Base-by-base conservation (phyloP, 2,888 invertebrate species). In the Odontocolon sp. region DNA sequence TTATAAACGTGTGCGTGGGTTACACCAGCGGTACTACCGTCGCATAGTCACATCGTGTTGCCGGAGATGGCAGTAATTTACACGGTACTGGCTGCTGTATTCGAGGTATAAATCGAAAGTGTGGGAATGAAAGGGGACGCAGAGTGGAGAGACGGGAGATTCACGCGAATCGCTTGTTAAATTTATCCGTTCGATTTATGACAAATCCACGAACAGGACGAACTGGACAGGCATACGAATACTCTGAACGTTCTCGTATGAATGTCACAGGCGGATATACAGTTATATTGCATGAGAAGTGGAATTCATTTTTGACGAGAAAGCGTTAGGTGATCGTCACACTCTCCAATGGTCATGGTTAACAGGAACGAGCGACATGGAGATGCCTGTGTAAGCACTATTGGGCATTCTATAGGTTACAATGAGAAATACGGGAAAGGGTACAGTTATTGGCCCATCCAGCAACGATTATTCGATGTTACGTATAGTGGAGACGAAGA, bases 181-280 rank as follows among this genome's bases (percentile, higher is more conserved):
- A 75, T 75, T 75, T 64, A 59, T 75, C 69, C 54, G 61, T 59
- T 64, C 69, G 69, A 70, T 70, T 59, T 70, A 64, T 50, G 75
- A 64, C 50, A 45, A 64, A 59, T 64, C 52, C 42, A 45, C 57
- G 14, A 50, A 40, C 16, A 28, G 26, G 26, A 45, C 36, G 33
- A 33, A 47, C 40, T 23, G 18, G 50, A 69, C 64, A 64, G 61
- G 21, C 42, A 3, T 21, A 9, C 47, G 21, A 21, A 36, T 45
- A 18, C 8, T 45, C 45, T 18, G 23, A 9, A 45, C 9, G 23
- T 45, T 45, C 23, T 45, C 9, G 21, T 23, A 23, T n/a, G 23
- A 23, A n/a, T n/a, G n/a, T n/a, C n/a, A n/a, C n/a, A n/a, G n/a
- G n/a, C n/a, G n/a, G n/a, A n/a, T n/a, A n/a, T n/a, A n/a, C n/a